Evolutionary conservation across 2,888 invertebrate genomes (phyloP), one percentile per base, ranked within the genome.

Genomic region (Scaptomyza parva): DNA sequence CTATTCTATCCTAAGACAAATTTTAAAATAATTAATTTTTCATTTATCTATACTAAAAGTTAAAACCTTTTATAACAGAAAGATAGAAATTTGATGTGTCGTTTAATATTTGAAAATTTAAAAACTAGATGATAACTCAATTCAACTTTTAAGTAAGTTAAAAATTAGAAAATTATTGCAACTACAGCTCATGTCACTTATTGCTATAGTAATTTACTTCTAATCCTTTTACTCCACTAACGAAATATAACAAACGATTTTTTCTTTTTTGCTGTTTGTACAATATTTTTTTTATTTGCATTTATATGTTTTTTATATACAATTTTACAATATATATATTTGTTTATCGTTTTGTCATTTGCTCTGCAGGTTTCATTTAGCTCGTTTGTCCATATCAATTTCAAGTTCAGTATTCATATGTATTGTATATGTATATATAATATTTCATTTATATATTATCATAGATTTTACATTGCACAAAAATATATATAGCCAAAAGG

Each of bases 221-320:
- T 2, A 39, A 12, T 39, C 9, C 14, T 12, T 2, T 30, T 4
- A 0, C 2, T 20, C 2, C 2, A 47, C n/a, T 17, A 1, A 7
- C 2, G 0, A 17, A 35, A 48, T n/a, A 17, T 7, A 63, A 26
- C 2, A 20, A 20, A 0, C n/a, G n/a, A 43, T 17, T 6, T 14
- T n/a, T 7, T 11, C 3, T 5, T 5, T 3, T 43, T 68, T 75
- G 68, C 62, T 52, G 61, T 67, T 80, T 76, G 65, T 81, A 78
- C 74, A 78, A 67, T 33, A 67, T 35, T 35, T 72, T 76, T 76
- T 80, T 80, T 83, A 81, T 81, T 82, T 85, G 85, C 81, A 64
- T 82, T 82, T 75, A 85, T 78, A 73, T 35, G 35, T 78, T 74
- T 78, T 74, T 73, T 81, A 82, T 82, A 69, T 82, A 82, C 86